phyloP scores from a whole-genome alignment of 2,113 vertebrate species.

The Malurus alboscapulatus region DNA sequence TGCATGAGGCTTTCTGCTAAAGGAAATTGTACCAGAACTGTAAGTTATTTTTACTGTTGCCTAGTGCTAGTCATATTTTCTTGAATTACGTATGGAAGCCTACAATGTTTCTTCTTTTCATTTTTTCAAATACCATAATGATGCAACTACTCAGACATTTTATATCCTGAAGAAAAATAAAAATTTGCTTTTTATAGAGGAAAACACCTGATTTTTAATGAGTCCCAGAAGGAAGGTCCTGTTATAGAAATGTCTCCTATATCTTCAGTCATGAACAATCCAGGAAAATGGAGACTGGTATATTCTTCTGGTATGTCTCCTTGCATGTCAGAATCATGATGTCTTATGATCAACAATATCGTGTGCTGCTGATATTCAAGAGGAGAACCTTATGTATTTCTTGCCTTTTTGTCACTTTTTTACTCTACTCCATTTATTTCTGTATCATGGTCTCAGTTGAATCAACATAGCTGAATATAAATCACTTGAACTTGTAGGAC shows the following conservation, averaged over 20 bases:
- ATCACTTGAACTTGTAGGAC: background rate
- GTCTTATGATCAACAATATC: background rate
- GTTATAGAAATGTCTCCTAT: background rate
- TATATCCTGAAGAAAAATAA: background rate
- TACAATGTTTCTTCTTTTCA: background rate
- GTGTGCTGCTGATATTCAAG: background rate
- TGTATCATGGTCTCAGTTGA: background rate
- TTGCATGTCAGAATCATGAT: background rate
- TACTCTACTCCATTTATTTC: background rate
- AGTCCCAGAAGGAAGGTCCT: background rate
- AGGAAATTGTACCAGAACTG: background rate
- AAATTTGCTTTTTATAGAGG: background rate
- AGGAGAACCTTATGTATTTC: background rate
- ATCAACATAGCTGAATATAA: background rate
- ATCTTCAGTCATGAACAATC: background rate
- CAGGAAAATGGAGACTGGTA: background rate
- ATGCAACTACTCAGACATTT: background rate
- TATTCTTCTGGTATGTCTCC: background rate
- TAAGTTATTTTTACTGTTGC: background rate
- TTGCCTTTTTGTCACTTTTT: background rate
- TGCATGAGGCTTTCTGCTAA: background rate
- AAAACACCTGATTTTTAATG: background rate
- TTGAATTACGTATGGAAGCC: background rate
- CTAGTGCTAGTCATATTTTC: background rate
- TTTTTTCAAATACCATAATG: background rate